phyloP scores from a whole-genome alignment of 2,797 vertebrate genomes.

The Linurgus olivaceus region DNA sequence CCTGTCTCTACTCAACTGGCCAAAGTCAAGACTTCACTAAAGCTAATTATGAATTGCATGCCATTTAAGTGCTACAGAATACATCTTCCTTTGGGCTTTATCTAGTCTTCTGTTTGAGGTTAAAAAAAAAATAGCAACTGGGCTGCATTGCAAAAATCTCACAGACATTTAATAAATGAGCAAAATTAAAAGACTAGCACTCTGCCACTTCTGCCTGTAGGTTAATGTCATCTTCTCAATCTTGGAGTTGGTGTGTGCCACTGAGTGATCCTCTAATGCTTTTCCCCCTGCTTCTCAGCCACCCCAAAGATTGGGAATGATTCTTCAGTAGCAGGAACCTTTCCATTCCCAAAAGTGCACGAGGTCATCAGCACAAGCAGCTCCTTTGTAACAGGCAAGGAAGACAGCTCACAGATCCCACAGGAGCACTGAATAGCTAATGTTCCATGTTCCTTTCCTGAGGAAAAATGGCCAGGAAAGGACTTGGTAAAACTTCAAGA shows the following conservation, averaged over 20 bases:
- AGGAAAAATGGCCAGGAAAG: not conserved
- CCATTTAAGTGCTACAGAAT: not conserved
- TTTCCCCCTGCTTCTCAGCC: not conserved
- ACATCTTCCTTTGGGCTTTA: not conserved
- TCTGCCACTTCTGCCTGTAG: not conserved
- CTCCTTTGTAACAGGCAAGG: not conserved
- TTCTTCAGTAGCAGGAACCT: not conserved
- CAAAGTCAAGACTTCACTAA: not conserved
- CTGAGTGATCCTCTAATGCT: not conserved
- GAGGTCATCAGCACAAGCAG: not conserved
- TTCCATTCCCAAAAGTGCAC: not conserved
- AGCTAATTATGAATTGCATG: not conserved
- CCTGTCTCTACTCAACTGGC: not conserved
- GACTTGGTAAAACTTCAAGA: not conserved
- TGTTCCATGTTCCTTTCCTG: not conserved
- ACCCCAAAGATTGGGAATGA: not conserved
- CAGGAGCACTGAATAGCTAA: not conserved
- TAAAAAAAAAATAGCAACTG: not conserved
- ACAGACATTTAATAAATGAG: not conserved
- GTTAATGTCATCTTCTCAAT: not conserved
- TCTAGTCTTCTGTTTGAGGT: not conserved
- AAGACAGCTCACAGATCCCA: not conserved
- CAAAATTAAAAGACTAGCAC: not conserved
- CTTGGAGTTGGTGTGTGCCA: not conserved
- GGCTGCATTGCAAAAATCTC: not conserved